Evolutionary conservation across 2,888 invertebrate genomes (phyloP), one percentile per base, ranked within the genome.

Genomic region (Bugulina stolonifera): DNA sequence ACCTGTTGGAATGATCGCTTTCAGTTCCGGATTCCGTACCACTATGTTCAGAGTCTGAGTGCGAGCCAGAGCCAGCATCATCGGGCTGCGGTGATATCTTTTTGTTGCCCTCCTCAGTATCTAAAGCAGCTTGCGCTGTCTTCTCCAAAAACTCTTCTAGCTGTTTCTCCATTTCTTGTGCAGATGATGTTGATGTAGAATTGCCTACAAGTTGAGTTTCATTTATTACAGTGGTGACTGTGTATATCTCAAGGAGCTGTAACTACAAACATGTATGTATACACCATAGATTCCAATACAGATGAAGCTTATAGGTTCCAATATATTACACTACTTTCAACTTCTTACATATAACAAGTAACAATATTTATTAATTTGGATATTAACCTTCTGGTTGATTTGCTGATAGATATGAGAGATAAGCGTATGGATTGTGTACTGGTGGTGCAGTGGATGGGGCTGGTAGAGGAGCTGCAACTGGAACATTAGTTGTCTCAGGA

Each of bases 121-220:
- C n/a, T n/a, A n/a, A n/a, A 64, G 64, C 64, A 14, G 64, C 64
- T 32, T 64, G 64, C 5, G 64, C 64, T 10, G 64, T 64, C 32
- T 64, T 64, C 34, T 64, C 64, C 32, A 64, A 32, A 64, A 64
- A 64, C 32, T 64, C 64, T 32, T 64, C 64, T 14, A 64, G 32
- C 3, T 64, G 64, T 64, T 64, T 64, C 32, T 64, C 64, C 64
- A 64, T 64, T 5, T 64, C 64, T 25, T 64, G 25, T 5, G 14
- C n/a, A 25, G 64, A 25, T 14, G 64, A 64, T 34, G 64, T 10
- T 32, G 32, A 27, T 14, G 25, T 27, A n/a, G n/a, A n/a, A n/a
- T n/a, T n/a, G n/a, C n/a, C n/a, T n/a, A n/a, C n/a, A n/a, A n/a
- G n/a, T n/a, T n/a, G n/a, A n/a, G n/a, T n/a, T n/a, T n/a, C n/a